Percentiles rank a stretch among this genome's conserved stretches.
Evolutionary conservation across 37 sponge, comb jelly and placozoan genomes (phyloP).

Genomic region (Ianthella basta): DNA sequence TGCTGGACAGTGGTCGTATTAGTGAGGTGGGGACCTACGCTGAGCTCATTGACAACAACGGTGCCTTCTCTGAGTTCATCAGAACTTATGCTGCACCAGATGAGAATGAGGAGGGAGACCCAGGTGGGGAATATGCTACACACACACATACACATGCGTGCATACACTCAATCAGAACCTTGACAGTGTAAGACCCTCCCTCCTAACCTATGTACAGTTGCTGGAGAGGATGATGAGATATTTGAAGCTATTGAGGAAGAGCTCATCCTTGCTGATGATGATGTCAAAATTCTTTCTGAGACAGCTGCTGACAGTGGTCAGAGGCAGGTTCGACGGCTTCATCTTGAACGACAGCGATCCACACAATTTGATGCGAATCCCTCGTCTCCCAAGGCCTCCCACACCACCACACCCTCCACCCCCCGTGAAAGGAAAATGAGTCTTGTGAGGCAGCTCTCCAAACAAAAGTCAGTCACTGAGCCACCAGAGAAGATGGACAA

Average conservation of each 20-base stretch:
- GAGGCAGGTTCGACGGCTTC: neutral
- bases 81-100: slow-evolving; percentile 51
- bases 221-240: neutral
- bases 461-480: slow-evolving; percentile 9
- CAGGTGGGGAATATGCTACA: neutral
- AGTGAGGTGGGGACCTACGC: slow-evolving; percentile 86
- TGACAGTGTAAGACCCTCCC: too few species aligned
- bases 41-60: slow-evolving; percentile 84
- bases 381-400: too few species aligned
- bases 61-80: slow-evolving; percentile 88
- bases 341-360: neutral
- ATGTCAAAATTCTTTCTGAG: neutral
- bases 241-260: slow-evolving; percentile 15
- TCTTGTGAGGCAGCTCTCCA: neutral
- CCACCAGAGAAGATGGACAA: slow-evolving; percentile 10
- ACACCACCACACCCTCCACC: neutral
- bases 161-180: neutral
- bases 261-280: neutral
- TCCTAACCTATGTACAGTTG: neutral
- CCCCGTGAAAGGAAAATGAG: neutral
- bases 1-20: slow-evolving; percentile 81
- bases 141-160: too few species aligned
- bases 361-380: neutral
- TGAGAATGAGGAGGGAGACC: slow-evolving; percentile 64
- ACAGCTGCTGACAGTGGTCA: neutral